Percentiles rank a stretch among this genome's conserved stretches.
Conservation (phyloP, 2,797 vertebrate species). For the Pseudochromis fuscus region DNA sequence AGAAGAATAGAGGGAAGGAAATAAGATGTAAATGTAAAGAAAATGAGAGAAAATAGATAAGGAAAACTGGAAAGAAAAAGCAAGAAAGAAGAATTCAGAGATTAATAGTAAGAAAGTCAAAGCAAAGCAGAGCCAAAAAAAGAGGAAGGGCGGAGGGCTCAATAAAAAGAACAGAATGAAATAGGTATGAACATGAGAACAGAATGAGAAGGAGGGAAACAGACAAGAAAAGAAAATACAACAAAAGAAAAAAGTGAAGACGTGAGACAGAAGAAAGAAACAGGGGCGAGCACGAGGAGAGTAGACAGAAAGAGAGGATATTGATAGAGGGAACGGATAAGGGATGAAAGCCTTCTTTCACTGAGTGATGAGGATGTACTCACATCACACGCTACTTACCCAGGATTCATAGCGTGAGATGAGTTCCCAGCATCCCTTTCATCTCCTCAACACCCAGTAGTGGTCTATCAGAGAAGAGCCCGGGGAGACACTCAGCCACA, state of each 20-base stretch:
- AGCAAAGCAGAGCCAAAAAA: slow-evolving; percentile 7
- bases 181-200: slow-evolving; percentile 32
- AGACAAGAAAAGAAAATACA: slow-evolving; percentile 39
- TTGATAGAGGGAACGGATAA: slow-evolving; percentile 72
- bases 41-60: neutral
- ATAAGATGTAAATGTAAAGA: neutral
- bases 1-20: neutral
- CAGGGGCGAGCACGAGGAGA: slow-evolving; percentile 32
- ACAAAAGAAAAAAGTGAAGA: slow-evolving; percentile 38
- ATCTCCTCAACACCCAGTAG: slow-evolving; percentile 77
- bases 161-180: slow-evolving; percentile 28
- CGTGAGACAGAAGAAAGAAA: slow-evolving; percentile 49
- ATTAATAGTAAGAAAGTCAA: slow-evolving; percentile 2
- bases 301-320: slow-evolving; percentile 55
- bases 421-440: slow-evolving; percentile 83
- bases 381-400: slow-evolving; percentile 81
- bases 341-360: slow-evolving; percentile 79
- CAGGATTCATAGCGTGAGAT: slow-evolving; percentile 83
- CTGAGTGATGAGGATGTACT: slow-evolving; percentile 77
- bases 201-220: slow-evolving; percentile 2
- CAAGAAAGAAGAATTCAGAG: neutral
- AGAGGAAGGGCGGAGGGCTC: neutral
- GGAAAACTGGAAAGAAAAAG: neutral
- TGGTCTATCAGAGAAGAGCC: slow-evolving; percentile 76
- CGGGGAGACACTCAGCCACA: slow-evolving; percentile 64